phyloP scores from a whole-genome alignment of 2,797 vertebrate genomes.

The Pristis pectinata region DNA sequence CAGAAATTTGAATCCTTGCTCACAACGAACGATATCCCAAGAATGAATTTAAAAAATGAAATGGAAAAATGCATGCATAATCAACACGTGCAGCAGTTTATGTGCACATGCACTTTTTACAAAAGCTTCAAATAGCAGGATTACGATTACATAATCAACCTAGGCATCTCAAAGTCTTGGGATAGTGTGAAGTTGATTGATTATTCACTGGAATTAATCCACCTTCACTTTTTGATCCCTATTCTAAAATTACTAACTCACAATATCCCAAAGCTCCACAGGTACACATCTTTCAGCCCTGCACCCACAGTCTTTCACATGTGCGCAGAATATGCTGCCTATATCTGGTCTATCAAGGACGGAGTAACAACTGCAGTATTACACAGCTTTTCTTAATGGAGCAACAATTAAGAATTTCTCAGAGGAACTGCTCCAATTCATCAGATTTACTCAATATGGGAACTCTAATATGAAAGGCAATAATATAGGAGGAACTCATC shows the following conservation, averaged over 20 bases:
- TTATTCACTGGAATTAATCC: background rate
- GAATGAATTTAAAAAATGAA: background rate
- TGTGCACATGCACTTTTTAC: background rate
- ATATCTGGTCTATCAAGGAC: too few relatives aligned
- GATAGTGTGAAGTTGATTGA: background rate
- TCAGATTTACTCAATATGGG: background rate
- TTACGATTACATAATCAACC: background rate
- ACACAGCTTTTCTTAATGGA: background rate
- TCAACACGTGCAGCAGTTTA: background rate
- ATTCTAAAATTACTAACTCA: background rate
- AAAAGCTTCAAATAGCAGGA: background rate
- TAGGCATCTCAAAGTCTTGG: background rate
- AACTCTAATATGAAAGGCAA: background rate
- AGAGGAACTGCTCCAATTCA: background rate
- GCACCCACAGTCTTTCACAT: background rate
- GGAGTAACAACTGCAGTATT: background rate
- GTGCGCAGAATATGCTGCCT: background rate
- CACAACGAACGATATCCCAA: background rate
- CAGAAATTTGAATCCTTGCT: background rate
- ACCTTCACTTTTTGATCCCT: background rate
- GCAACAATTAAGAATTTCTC: background rate
- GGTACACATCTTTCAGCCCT: background rate
- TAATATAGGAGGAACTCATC: background rate
- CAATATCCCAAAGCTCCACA: background rate
- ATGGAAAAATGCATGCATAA: background rate